Percentiles rank a stretch among this genome's conserved stretches.
phyloP scores from a whole-genome alignment of 2,888 invertebrate species.

The Limnephilus lunatus region DNA sequence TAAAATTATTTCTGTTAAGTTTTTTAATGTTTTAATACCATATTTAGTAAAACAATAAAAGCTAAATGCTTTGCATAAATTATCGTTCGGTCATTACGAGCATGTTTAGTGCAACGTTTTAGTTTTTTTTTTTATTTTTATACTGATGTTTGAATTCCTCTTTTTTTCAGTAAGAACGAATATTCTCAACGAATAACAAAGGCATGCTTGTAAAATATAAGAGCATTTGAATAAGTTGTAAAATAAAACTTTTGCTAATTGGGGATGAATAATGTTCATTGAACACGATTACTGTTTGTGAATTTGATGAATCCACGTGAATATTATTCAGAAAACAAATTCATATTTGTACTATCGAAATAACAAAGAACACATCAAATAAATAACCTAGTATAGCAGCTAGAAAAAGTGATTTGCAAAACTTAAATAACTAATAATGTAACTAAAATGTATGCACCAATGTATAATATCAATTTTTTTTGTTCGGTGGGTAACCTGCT shows the following conservation, averaged over 20 bases:
- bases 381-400: too few relatives aligned
- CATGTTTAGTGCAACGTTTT: not conserved
- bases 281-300: not conserved
- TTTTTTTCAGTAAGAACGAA: not conserved
- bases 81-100: not conserved
- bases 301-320: not conserved
- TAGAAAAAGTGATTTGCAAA: too few relatives aligned
- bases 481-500: too few relatives aligned
- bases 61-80: conserved; percentile 2
- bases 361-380: too few relatives aligned
- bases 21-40: not conserved
- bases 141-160: not conserved
- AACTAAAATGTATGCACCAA: too few relatives aligned
- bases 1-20: not conserved
- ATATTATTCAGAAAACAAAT: not conserved
- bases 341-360: too few relatives aligned
- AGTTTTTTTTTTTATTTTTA: not conserved
- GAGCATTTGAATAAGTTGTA: not conserved
- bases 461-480: too few relatives aligned
- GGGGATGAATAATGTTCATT: not conserved
- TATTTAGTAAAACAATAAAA: not conserved
- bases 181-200: not conserved
- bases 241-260: not conserved
- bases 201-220: not conserved
- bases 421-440: too few relatives aligned